A percentile compares a stretch with the other conserved stretches of the same genome.
These are phyloP conservation scores for Alcis repandata DNA, from an alignment of 2,888 invertebrate genomes.

Conservation along the genomic window DNA sequence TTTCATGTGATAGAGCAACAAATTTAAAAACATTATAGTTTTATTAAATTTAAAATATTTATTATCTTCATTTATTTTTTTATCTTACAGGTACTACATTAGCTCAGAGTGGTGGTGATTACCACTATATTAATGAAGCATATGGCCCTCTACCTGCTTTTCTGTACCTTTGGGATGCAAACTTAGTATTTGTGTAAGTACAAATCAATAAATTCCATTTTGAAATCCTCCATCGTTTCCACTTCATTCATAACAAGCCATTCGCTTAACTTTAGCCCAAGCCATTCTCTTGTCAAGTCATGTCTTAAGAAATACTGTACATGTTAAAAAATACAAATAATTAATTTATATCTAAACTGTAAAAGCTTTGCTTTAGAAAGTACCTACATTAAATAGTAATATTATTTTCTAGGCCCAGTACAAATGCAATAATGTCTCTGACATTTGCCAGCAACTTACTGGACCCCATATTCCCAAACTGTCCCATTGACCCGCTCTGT, in stretches of 20 bases:
- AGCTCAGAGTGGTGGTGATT: slow-evolving; percentile 98
- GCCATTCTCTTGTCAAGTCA: too few species aligned
- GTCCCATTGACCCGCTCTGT: slow-evolving; percentile 90
- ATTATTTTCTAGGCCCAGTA: slow-evolving; percentile 91
- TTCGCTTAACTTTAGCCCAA: too few species aligned
- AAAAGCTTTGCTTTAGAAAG: too few species aligned
- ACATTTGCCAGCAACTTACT: slow-evolving; percentile 97
- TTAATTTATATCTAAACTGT: background rate
- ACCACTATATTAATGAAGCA: slow-evolving; percentile 97
- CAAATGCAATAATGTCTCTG: slow-evolving; percentile 98
- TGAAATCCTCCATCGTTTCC: background rate
- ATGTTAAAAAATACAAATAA: too few species aligned
- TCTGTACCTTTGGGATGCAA: slow-evolving; percentile 98
- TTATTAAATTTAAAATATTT: too few species aligned
- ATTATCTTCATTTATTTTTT: background rate
- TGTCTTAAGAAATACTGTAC: too few species aligned
- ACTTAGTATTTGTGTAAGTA: slow-evolving; percentile 97
- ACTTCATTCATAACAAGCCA: too few species aligned
- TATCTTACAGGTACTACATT: slow-evolving; percentile 88
- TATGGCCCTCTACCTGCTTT: slow-evolving; percentile 97
- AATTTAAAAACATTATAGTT: too few species aligned
- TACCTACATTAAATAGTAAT: too few species aligned
- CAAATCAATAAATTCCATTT: background rate
- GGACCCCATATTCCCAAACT: slow-evolving; percentile 94
- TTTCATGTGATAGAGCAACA: too few species aligned